phyloP scores from a whole-genome alignment of 2,113 vertebrate species.

The Apodemus sylvaticus region DNA sequence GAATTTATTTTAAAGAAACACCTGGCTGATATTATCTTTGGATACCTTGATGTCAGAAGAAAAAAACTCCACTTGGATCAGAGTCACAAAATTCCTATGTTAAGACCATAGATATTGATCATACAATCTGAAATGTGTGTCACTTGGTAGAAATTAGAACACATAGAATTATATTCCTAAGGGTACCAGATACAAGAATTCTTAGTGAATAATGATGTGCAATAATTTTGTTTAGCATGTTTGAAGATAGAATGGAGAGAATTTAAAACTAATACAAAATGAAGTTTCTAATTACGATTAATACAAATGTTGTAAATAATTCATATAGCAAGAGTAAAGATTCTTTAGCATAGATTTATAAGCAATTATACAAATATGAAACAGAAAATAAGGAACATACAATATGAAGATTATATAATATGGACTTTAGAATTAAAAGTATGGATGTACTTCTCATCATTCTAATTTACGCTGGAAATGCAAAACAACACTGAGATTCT shows the following conservation, averaged over 20 bases:
- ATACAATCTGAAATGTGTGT: background rate
- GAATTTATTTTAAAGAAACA: background rate
- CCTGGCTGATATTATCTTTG: background rate
- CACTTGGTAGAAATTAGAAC: background rate
- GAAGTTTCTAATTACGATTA: background rate
- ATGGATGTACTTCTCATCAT: background rate
- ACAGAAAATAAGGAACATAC: background rate
- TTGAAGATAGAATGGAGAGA: background rate
- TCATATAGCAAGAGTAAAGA: background rate
- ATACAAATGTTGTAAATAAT: background rate
- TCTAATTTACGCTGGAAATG: background rate
- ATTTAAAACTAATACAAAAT: background rate
- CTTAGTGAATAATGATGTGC: background rate
- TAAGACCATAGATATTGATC: background rate
- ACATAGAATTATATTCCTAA: background rate
- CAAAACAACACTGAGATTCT: background rate
- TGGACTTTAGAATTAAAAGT: no score
- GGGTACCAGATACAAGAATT: background rate
- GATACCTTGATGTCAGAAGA: background rate
- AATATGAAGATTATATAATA: background rate
- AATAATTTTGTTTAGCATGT: background rate
- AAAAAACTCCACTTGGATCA: background rate
- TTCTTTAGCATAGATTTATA: background rate
- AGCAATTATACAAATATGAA: background rate
- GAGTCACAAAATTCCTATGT: background rate